phyloP scores from a whole-genome alignment of 1,140 invertebrate species.

The Patella vulgata region DNA sequence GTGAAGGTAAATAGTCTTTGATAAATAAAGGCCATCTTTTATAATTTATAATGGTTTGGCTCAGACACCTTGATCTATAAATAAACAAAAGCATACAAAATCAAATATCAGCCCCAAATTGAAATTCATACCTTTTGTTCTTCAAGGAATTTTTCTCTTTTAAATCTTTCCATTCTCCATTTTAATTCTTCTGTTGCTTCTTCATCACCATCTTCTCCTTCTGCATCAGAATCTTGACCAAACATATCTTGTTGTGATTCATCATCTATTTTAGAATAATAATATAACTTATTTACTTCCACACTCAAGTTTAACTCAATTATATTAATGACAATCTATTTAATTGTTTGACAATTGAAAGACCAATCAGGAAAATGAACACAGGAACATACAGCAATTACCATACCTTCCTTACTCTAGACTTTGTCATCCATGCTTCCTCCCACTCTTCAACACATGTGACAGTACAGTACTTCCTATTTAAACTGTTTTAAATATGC shows the following conservation, averaged over 20 bases:
- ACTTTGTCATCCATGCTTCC: neutral
- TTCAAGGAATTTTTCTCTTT: conserved; percentile 64
- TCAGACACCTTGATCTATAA: neutral
- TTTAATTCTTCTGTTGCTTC: conserved; percentile 69
- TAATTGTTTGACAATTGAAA: neutral
- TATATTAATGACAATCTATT: neutral
- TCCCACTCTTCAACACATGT: too few species aligned
- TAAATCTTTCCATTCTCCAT: conserved; percentile 70
- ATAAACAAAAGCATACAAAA: neutral
- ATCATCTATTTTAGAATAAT: conserved; percentile 45
- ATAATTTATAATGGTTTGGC: too few species aligned
- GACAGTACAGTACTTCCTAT: too few species aligned
- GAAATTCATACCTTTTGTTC: conserved; percentile 52
- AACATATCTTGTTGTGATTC: conserved; percentile 61
- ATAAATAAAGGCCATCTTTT: too few species aligned
- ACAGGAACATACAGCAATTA: neutral
- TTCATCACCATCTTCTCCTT: conserved; percentile 75
- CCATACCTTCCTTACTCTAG: neutral
- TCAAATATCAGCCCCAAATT: too few species aligned
- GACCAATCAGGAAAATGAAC: neutral
- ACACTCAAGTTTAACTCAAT: conserved; percentile 4
- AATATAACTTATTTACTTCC: conserved; percentile 13
- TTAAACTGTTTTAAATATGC: too few species aligned
- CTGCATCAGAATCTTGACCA: conserved; percentile 62
- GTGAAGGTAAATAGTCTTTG: too few species aligned